Conservation (phyloP, 2,113 vertebrate species). For the Oceanodroma tethys region DNA sequence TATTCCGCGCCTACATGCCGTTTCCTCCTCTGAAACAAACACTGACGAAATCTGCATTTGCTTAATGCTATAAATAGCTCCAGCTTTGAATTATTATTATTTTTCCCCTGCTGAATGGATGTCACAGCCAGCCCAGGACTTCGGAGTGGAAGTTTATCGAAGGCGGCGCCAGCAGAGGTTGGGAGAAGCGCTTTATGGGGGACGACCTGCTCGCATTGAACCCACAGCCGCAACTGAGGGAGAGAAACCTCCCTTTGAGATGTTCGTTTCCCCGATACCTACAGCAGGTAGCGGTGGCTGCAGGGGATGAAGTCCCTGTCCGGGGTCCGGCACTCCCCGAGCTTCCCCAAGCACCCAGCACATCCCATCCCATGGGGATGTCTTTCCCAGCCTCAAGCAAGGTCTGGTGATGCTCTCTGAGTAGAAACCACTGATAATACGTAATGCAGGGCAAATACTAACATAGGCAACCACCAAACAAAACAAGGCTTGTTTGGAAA, state of each 20-base stretch:
- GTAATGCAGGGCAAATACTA: background rate
- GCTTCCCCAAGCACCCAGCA: background rate
- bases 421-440: background rate
- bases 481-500: background rate
- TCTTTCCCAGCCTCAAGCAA: background rate
- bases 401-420: background rate
- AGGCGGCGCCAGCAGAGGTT: background rate
- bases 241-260: background rate
- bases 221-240: rapidly evolving
- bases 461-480: background rate
- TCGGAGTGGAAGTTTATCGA: background rate
- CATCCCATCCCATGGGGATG: rapidly evolving
- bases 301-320: background rate
- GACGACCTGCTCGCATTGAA: background rate
- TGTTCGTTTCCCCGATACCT: rapidly evolving
- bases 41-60: slow-evolving; percentile 49
- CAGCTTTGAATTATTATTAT: background rate
- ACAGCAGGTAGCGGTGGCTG: background rate
- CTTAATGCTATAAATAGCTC: slow-evolving; percentile 59
- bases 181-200: background rate
- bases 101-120: background rate
- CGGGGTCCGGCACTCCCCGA: rapidly evolving
- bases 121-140: background rate
- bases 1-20: slow-evolving; percentile 35
- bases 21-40: slow-evolving; percentile 48